Evolutionary conservation across 2,797 vertebrate genomes (phyloP).

Genomic region (Ceryle rudis): DNA sequence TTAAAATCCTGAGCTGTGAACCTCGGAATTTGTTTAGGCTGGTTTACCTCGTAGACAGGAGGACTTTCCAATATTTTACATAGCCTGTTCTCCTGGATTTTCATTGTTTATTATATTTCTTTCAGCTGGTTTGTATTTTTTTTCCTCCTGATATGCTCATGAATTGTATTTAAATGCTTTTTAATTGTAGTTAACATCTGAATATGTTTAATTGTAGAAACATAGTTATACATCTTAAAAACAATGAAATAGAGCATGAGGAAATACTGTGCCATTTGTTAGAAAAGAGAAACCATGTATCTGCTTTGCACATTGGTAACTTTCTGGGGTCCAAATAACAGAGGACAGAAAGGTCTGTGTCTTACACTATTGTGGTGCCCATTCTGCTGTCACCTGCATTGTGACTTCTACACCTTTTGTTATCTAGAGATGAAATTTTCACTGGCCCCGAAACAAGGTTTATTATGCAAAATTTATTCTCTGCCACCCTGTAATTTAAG

Average conservation of each 20-base stretch:
- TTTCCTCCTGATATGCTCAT: background rate
- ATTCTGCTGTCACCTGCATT: background rate
- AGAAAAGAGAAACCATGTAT: background rate
- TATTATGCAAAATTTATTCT: background rate
- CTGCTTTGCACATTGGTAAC: background rate
- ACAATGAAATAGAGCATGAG: background rate
- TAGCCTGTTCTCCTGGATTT: background rate
- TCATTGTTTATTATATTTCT: background rate
- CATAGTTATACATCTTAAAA: background rate
- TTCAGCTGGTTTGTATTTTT: background rate
- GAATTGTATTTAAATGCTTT: background rate
- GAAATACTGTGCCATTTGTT: background rate
- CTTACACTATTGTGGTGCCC: background rate
- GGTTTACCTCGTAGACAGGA: background rate
- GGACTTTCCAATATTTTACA: background rate
- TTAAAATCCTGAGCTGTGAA: background rate
- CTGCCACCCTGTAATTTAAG: background rate
- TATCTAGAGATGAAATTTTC: background rate
- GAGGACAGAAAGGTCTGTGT: background rate
- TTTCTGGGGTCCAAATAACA: background rate
- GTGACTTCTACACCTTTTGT: background rate
- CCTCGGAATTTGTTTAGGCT: background rate
- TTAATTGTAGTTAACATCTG: background rate
- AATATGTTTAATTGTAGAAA: background rate
- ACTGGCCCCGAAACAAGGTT: background rate